These are phyloP conservation scores for Synergus umbraculus DNA, from an alignment of 2,888 invertebrate genomes.

Conservation along the genomic window DNA sequence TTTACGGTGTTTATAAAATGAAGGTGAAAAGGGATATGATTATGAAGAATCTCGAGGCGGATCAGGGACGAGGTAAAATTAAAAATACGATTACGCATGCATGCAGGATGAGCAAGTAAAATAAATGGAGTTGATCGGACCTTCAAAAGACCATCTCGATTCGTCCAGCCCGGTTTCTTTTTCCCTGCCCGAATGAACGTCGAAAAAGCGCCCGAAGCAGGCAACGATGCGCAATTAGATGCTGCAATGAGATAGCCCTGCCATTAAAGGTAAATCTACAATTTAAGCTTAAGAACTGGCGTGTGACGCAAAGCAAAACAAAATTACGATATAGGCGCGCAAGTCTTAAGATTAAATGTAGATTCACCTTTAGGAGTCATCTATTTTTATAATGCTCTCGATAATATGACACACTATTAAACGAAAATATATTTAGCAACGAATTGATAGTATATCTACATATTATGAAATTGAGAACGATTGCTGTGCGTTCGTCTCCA, in stretches of 20 bases:
- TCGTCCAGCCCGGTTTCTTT: not conserved
- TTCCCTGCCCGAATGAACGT: not conserved
- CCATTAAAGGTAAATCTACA: constrained; percentile 16
- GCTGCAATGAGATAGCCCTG: constrained; percentile 49
- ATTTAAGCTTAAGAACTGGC: too few relatives aligned
- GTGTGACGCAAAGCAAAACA: too few relatives aligned
- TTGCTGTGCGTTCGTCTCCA: too few relatives aligned
- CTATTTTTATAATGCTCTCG: too few relatives aligned
- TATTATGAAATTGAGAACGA: too few relatives aligned
- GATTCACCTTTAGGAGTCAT: too few relatives aligned
- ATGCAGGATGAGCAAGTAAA: constrained; percentile 26
- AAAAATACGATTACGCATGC: not conserved
- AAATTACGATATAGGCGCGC: too few relatives aligned
- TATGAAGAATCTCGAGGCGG: constrained; percentile 11
- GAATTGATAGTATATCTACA: too few relatives aligned
- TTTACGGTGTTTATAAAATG: too few relatives aligned
- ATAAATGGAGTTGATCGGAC: constrained; percentile 29
- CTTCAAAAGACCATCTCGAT: constrained; percentile 29
- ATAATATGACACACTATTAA: too few relatives aligned
- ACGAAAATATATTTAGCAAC: too few relatives aligned
- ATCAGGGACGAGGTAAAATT: not conserved
- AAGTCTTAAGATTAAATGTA: too few relatives aligned
- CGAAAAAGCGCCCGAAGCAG: constrained; percentile 39
- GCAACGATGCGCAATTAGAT: constrained; percentile 47
- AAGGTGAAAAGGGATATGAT: not conserved